Percentiles rank a stretch among this genome's conserved stretches.
phyloP scores from a whole-genome alignment of 92 coral and sea anemone species.

The Pocillopora meandrina region DNA sequence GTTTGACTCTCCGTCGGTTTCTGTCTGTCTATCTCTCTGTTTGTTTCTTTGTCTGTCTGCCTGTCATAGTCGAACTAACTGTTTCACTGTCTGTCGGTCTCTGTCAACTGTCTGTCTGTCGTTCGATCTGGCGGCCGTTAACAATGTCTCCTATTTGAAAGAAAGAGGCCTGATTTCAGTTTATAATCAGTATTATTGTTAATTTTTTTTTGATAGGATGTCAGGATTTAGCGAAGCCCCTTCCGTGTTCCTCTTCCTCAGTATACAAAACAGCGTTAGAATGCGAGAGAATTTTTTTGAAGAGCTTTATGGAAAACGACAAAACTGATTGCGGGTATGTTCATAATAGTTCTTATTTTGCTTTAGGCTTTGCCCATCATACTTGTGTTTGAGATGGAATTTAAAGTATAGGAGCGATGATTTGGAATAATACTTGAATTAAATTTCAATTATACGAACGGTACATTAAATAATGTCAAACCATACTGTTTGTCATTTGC shows the following conservation, averaged over 20 bases:
- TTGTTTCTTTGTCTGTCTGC: too few relatives aligned
- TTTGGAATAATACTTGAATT: too few relatives aligned
- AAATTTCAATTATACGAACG: not conserved
- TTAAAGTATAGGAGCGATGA: too few relatives aligned
- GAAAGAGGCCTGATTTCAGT: not conserved
- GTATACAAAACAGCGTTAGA: slow-evolving; percentile 11
- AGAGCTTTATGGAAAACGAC: slow-evolving; percentile 1
- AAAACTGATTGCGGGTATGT: slow-evolving; percentile 31
- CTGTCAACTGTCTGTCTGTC: not conserved
- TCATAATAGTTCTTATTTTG: not conserved
- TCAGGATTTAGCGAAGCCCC: slow-evolving; percentile 6
- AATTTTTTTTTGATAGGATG: not conserved
- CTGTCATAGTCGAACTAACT: not conserved
- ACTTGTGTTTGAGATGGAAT: too few relatives aligned
- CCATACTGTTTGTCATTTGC: too few relatives aligned
- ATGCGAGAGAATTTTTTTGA: slow-evolving; percentile 20
- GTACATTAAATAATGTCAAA: too few relatives aligned
- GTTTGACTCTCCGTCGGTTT: not conserved
- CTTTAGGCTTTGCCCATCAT: not conserved
- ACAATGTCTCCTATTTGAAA: not conserved
- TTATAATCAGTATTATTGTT: not conserved
- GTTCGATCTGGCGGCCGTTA: not conserved
- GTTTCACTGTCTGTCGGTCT: not conserved
- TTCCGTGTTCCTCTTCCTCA: not conserved
- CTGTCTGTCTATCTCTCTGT: not conserved